Evolutionary conservation across 2,113 vertebrate species (phyloP).

Genomic region (Terrapene triunguis): DNA sequence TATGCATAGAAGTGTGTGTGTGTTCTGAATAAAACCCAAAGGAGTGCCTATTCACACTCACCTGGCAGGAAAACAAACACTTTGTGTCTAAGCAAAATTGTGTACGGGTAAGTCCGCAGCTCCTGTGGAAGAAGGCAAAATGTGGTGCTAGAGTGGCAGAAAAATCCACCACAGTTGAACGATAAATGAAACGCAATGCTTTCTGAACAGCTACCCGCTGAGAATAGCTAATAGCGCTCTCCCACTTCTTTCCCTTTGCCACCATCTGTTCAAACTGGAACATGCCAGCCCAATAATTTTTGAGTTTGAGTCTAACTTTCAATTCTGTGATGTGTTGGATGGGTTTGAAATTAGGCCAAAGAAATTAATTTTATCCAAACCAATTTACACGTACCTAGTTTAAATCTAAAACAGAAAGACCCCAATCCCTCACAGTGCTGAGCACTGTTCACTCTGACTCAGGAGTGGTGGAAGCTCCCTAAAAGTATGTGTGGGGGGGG

Average conservation of each 20-base stretch:
- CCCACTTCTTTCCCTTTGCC: not conserved
- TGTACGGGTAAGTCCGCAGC: not conserved
- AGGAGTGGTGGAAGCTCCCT: too few species aligned
- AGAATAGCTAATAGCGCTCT: not conserved
- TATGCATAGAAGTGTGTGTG: not conserved
- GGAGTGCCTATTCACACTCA: not conserved
- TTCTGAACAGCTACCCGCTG: not conserved
- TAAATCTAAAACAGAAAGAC: not conserved
- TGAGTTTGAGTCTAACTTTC: not conserved
- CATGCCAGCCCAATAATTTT: not conserved
- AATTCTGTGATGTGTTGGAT: not conserved
- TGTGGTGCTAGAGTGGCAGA: not conserved
- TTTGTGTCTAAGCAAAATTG: not conserved
- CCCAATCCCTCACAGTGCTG: not conserved
- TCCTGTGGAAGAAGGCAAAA: not conserved
- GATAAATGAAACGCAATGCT: not conserved
- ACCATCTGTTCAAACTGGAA: not conserved
- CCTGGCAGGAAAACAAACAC: not conserved
- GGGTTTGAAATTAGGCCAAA: not conserved
- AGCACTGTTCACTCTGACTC: not conserved
- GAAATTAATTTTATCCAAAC: slow-evolving; percentile 10
- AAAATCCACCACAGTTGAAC: not conserved
- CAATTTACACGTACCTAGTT: not conserved
- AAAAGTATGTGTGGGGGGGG: too few species aligned
- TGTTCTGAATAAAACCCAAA: not conserved